phyloP scores from a whole-genome alignment of 2,888 invertebrate species.

The Microctonus brassicae region DNA sequence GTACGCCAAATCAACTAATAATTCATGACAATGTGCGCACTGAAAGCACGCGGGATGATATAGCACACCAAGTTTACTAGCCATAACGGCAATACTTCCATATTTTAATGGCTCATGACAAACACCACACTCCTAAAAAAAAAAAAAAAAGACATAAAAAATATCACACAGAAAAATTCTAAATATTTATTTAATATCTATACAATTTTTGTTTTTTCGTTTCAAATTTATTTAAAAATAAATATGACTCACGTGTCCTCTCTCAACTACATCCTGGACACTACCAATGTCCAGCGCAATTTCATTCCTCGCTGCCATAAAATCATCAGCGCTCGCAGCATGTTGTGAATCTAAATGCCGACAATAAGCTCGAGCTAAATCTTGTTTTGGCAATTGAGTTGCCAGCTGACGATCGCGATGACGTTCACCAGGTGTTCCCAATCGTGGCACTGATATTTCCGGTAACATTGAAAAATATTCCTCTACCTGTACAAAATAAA shows the following conservation, averaged over 20 bases:
- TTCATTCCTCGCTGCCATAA: slow-evolving; percentile 94
- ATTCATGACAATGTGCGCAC: slow-evolving; percentile 89
- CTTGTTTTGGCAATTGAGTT: slow-evolving; percentile 93
- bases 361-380: slow-evolving; percentile 90
- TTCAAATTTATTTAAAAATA: neutral
- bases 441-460: slow-evolving; percentile 75
- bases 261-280: slow-evolving; percentile 63
- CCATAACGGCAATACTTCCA: slow-evolving; percentile 87
- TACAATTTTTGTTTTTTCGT: too few relatives aligned
- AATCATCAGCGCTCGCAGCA: slow-evolving; percentile 90
- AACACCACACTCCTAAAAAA: slow-evolving; percentile 82
- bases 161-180: neutral
- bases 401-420: slow-evolving; percentile 86
- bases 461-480: slow-evolving; percentile 93
- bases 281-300: slow-evolving; percentile 94
- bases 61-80: slow-evolving; percentile 83
- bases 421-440: slow-evolving; percentile 84
- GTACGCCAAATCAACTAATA: slow-evolving; percentile 96
- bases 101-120: slow-evolving; percentile 85
- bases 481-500: slow-evolving; percentile 83
- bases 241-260: slow-evolving; percentile 56
- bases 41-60: slow-evolving; percentile 97
- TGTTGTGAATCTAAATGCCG: slow-evolving; percentile 85
- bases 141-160: neutral
- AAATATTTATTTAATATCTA: neutral